Base-by-base conservation (phyloP, 2,113 vertebrate genomes). In the Callospermophilus lateralis region DNA sequence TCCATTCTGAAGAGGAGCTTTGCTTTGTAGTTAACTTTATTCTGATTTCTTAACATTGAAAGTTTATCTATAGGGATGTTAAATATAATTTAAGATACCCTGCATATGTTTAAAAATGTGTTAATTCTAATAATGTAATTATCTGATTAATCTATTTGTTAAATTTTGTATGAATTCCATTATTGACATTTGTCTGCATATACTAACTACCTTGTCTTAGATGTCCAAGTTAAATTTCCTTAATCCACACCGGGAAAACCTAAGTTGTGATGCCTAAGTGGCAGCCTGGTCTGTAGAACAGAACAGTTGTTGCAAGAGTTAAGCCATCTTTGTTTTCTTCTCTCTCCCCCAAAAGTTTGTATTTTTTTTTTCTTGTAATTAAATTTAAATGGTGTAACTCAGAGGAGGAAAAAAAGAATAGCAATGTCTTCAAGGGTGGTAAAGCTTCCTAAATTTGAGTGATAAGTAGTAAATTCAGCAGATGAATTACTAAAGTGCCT, bases 341-440 rank as follows among this genome's bases (percentile, higher is more conserved):
- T 84, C 28, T 3, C 11, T 77, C 30, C 26, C 19, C 22, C 34
- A 63, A 34, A 74, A 72, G 65, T 95, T 88, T 89, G 0, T 1
- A 26, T 0, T 61, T 78, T 51, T 51, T 42, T 12, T 72, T 28
- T 72, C 61, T 74, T 92, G 37, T 61, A 61, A 19, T 79, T 95
- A 90, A 94, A 65, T 92, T 88, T 93, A 90, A 93, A 53, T 93
- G 51, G 22, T 68, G 74, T 84, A 70, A 34, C 73, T 93, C 78
- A 48, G 86, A 24, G 34, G 20, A 12, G 10, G 37, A 42, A 84
- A 30, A 51, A 70, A 79, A n/a, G 9, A 72, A 88, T 26, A 67
- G 55, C 95, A 67, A 67, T 68, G 20, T 90, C 55, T 68, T 63
- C 19, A 92, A 83, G 42, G 1, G 58, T 48, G 55, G 0, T 45